These are phyloP conservation scores for Rosalia funebris DNA, from an alignment of 2,888 invertebrate genomes.

Conservation along the genomic window DNA sequence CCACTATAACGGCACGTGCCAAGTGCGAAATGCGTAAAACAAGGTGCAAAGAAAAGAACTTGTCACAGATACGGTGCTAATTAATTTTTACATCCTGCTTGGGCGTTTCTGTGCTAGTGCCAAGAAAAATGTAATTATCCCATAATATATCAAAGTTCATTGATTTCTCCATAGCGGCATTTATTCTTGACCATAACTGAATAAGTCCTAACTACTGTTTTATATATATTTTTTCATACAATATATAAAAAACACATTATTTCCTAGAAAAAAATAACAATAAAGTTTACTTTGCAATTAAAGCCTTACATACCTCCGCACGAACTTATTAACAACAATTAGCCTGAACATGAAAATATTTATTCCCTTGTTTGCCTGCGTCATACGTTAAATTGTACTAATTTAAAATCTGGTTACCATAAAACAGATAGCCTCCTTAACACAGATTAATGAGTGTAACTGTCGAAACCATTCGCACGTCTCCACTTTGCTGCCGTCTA, in stretches of 20 bases:
- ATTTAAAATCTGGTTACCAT: background rate
- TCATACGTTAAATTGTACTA: background rate
- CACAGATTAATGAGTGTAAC: background rate
- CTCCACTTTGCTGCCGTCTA: background rate
- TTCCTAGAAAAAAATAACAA: too few relatives aligned
- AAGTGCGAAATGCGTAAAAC: too few relatives aligned
- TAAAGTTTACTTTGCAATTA: too few relatives aligned
- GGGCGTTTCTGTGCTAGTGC: background rate
- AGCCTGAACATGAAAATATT: background rate
- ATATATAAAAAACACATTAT: too few relatives aligned
- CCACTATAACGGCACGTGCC: too few relatives aligned
- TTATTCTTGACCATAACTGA: too few relatives aligned
- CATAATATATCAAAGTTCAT: background rate
- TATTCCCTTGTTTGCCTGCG: background rate
- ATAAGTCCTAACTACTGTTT: too few relatives aligned
- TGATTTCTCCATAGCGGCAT: too few relatives aligned
- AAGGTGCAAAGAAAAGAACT: background rate
- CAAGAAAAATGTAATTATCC: background rate
- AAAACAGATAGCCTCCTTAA: background rate
- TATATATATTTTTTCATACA: too few relatives aligned
- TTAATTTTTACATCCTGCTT: background rate
- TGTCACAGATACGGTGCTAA: background rate
- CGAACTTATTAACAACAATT: constrained; percentile 7
- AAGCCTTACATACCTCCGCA: too few relatives aligned
- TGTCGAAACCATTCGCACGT: background rate